Conservation (phyloP, 2,888 invertebrate genomes). For the Synanthedon myopaeformis region DNA sequence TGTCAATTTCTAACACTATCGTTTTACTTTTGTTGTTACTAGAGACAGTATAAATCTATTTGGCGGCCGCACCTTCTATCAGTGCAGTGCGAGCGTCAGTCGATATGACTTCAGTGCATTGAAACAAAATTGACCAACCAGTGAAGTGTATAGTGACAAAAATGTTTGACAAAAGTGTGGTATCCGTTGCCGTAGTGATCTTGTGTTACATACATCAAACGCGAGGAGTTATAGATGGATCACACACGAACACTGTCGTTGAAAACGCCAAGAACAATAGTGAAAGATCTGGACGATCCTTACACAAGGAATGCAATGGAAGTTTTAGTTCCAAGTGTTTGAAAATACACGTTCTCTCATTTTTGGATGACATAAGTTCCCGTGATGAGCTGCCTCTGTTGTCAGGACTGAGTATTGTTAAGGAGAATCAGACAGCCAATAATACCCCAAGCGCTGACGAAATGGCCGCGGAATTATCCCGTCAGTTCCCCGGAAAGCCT, state of each 20-base stretch:
- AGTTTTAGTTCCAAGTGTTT: conserved; percentile 77
- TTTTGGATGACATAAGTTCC: conserved; percentile 80
- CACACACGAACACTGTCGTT: conserved; percentile 26
- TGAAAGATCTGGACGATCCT: conserved; percentile 40
- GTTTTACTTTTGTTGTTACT: conserved; percentile 32
- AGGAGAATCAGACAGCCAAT: conserved; percentile 62
- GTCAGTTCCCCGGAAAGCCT: conserved; percentile 82
- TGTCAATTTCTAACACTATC: conserved; percentile 30
- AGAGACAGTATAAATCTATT: conserved; percentile 51
- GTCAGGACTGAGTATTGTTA: conserved; percentile 82
- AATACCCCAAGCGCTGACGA: conserved; percentile 69
- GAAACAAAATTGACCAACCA: conserved; percentile 8
- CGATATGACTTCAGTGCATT: conserved; percentile 31
- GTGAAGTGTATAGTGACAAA: conserved; percentile 19
- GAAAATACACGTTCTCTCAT: conserved; percentile 81
- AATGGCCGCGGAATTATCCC: conserved; percentile 76
- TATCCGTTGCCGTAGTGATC: conserved; percentile 25
- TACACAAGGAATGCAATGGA: conserved; percentile 54
- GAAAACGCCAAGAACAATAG: conserved; percentile 12
- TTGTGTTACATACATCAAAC: conserved; percentile 24
- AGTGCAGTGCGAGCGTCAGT: conserved; percentile 30
- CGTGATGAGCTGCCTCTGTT: conserved; percentile 76
- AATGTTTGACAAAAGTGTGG: conserved; percentile 39
- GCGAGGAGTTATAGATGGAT: conserved; percentile 37
- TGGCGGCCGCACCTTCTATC: conserved; percentile 25